These are phyloP conservation scores for Furcifer pardalis DNA, from an alignment of 2,797 vertebrate genomes.

Conservation along the genomic window DNA sequence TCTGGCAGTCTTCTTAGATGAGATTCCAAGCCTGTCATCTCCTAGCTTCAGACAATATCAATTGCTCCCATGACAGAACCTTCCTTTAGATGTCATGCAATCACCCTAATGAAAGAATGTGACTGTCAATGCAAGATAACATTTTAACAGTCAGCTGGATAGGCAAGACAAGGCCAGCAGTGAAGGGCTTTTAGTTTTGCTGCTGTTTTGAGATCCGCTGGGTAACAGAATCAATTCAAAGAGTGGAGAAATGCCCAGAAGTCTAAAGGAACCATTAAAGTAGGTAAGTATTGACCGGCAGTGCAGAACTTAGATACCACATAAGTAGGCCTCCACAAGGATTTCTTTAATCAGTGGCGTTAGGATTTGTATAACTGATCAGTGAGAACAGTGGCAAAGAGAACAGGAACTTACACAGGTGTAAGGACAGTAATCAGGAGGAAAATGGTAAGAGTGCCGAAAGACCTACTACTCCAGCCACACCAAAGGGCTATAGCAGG, in stretches of 20 bases:
- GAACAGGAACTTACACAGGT: too few relatives aligned
- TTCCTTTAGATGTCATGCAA: conserved; percentile 23
- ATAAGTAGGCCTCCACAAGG: too few relatives aligned
- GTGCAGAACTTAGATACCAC: neutral
- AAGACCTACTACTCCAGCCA: neutral
- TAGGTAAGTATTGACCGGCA: neutral
- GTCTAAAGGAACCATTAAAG: neutral
- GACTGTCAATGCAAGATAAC: conserved; percentile 12
- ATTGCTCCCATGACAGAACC: conserved; percentile 18
- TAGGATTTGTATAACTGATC: neutral
- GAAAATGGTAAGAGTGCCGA: neutral
- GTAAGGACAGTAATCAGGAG: neutral
- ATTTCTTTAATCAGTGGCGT: neutral
- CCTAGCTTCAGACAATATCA: conserved; percentile 7
- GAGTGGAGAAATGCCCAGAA: neutral
- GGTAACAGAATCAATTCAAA: neutral
- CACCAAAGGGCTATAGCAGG: neutral
- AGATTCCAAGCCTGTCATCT: conserved; percentile 18
- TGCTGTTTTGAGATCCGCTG: neutral
- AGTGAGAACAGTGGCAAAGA: neutral
- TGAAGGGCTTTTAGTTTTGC: neutral
- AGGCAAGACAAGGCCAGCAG: conserved; percentile 13
- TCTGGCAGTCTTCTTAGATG: conserved; percentile 24
- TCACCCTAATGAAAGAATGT: conserved; percentile 14
- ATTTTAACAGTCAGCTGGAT: conserved; percentile 2